Percentiles rank a stretch among this genome's conserved stretches.
These are phyloP conservation scores for Loripinus fragilis DNA, from an alignment of 2,888 invertebrate species.

Conservation along the genomic window DNA sequence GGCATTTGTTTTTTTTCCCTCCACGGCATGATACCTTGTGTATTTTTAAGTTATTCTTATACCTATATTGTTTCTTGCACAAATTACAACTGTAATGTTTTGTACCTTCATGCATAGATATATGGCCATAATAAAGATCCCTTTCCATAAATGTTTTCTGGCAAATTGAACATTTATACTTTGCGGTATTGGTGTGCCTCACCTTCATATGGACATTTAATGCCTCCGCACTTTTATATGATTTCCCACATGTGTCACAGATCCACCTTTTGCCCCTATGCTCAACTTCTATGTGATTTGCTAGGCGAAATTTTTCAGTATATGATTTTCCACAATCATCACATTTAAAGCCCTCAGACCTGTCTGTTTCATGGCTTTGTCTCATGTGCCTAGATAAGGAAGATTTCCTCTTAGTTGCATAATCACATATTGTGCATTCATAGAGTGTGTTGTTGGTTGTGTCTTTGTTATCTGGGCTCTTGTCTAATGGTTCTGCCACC, in stretches of 20 bases:
- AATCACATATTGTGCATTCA: background rate
- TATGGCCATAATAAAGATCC: background rate
- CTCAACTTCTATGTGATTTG: background rate
- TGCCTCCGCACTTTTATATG: background rate
- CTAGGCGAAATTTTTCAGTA: background rate
- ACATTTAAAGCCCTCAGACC: background rate
- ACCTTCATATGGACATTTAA: background rate
- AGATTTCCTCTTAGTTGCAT: background rate
- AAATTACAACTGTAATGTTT: background rate
- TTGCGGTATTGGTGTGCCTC: background rate
- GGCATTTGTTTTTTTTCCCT: background rate
- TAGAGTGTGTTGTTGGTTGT: background rate
- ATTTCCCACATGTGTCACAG: background rate
- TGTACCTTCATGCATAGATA: slow-evolving; percentile 1
- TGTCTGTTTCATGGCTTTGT: too few species aligned
- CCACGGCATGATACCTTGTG: background rate
- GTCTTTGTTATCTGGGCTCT: background rate
- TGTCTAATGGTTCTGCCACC: background rate
- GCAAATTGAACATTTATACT: background rate
- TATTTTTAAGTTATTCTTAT: background rate
- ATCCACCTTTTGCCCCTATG: background rate
- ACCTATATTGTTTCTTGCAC: background rate
- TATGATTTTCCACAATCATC: background rate
- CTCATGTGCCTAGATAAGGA: background rate
- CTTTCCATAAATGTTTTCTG: background rate